Evolutionary conservation across 2,797 vertebrate genomes (phyloP).

Genomic region (Perodicticus potto): DNA sequence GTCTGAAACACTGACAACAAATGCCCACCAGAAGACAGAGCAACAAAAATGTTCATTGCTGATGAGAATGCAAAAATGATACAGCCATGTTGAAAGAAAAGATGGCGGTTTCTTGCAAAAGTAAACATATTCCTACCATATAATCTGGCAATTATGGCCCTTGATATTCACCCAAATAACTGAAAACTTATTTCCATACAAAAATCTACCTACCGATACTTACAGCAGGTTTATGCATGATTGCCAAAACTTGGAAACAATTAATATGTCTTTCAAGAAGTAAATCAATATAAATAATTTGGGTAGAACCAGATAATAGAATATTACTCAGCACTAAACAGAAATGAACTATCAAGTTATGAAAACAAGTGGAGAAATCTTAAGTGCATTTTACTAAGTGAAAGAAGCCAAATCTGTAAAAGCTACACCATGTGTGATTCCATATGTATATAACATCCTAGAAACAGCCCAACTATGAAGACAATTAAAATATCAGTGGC

Average conservation of each 20-base stretch:
- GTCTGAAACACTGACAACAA: neutral
- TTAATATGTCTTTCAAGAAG: neutral
- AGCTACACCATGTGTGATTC: neutral
- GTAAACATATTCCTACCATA: neutral
- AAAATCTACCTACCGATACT: neutral
- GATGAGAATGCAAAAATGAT: neutral
- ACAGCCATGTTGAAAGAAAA: neutral
- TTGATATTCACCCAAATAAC: neutral
- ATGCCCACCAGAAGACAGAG: neutral
- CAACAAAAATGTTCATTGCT: neutral
- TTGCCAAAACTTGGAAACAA: neutral
- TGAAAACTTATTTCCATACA: neutral
- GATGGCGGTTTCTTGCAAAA: neutral
- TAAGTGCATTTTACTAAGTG: no score
- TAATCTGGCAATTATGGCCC: neutral
- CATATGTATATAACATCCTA: neutral
- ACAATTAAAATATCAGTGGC: neutral
- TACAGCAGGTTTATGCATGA: neutral
- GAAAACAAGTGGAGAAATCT: neutral
- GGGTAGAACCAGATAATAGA: neutral
- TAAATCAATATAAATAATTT: neutral
- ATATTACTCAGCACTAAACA: neutral
- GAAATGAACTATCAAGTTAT: neutral
- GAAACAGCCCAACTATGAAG: neutral
- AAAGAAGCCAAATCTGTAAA: neutral